phyloP scores from a whole-genome alignment of 2,888 invertebrate genomes.

The Neoaliturus tenellus region DNA sequence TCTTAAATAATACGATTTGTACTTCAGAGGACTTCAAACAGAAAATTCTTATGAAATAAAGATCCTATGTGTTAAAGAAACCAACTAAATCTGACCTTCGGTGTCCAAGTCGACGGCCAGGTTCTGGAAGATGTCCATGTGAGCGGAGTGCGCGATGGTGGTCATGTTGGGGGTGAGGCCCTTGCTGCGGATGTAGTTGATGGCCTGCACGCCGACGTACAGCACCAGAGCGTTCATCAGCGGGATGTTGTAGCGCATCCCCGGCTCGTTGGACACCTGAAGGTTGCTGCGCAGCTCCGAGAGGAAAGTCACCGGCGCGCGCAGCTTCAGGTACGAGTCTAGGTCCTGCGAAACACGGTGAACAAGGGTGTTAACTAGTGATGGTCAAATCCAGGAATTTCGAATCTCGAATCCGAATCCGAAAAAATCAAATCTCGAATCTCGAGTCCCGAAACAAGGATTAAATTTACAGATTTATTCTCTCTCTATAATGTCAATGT shows the following conservation, averaged over 20 bases:
- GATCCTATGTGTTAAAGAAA: no score
- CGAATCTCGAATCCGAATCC: no score
- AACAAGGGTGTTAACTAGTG: no score
- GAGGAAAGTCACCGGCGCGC: conserved; percentile 96
- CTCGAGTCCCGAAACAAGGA: no score
- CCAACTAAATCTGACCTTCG: conserved; percentile 80
- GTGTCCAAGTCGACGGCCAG: conserved; percentile 98
- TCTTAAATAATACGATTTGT: no score
- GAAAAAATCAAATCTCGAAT: no score
- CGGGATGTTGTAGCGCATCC: conserved; percentile 95
- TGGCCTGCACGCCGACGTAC: conserved; percentile 98
- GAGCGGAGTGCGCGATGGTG: conserved; percentile 98
- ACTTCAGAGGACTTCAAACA: no score
- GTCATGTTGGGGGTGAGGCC: conserved; percentile 96
- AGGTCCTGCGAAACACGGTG: conserved; percentile 77
- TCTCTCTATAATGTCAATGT: no score
- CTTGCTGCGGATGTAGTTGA: conserved; percentile 92
- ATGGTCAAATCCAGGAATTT: no score
- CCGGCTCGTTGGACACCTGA: conserved; percentile 91
- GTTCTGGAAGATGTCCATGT: conserved; percentile 99
- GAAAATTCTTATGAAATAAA: no score
- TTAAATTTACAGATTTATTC: no score
- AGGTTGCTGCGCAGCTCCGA: conserved; percentile 94
- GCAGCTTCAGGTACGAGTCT: conserved; percentile 96
- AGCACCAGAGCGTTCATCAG: conserved; percentile 98